Percentiles rank a stretch among this genome's conserved stretches.
Conservation (phyloP, 2,797 vertebrate species). For the Sebastes itinus region DNA sequence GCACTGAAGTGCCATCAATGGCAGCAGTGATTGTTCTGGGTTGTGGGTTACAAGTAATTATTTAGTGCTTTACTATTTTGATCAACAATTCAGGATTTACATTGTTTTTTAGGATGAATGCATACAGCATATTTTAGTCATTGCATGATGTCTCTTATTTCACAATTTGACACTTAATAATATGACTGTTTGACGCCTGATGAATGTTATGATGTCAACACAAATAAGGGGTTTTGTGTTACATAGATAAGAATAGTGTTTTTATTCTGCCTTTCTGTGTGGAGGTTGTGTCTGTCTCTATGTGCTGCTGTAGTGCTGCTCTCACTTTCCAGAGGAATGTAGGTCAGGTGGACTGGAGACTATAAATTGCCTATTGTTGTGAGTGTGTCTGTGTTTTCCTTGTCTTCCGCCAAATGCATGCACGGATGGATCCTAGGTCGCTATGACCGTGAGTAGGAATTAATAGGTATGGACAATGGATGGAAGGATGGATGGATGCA, state of each 20-base stretch:
- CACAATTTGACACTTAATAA: background rate
- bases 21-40: background rate
- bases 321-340: constrained; percentile 47
- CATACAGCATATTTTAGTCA: background rate
- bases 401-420: background rate
- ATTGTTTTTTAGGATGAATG: background rate
- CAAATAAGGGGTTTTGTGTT: background rate
- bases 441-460: background rate
- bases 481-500: background rate
- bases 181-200: background rate
- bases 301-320: constrained; percentile 2
- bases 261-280: background rate
- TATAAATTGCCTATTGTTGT: constrained; percentile 42
- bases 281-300: background rate
- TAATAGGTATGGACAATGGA: background rate
- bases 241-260: background rate
- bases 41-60: background rate
- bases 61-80: background rate
- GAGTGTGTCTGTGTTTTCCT: constrained; percentile 7
- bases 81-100: background rate
- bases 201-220: background rate
- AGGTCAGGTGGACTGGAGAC: constrained; percentile 58
- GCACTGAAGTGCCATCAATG: background rate
- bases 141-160: background rate
- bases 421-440: background rate